Conservation (phyloP, 2,888 invertebrate species). For the Metopia argyrocephala region DNA sequence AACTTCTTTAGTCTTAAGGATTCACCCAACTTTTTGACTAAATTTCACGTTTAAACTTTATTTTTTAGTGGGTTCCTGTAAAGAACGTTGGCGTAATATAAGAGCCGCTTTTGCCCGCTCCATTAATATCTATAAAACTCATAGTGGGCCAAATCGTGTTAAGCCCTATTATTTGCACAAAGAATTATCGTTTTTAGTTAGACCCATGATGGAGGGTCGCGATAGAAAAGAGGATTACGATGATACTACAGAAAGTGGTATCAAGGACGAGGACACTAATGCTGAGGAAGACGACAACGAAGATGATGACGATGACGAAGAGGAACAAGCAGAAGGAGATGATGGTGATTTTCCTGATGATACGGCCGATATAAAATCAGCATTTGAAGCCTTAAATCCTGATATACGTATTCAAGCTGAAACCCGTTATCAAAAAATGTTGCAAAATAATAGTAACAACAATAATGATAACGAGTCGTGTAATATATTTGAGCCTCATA, state of each 20-base stretch:
- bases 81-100: slow-evolving; percentile 70
- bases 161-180: slow-evolving; percentile 74
- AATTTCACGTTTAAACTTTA: no score
- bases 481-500: slow-evolving; percentile 54
- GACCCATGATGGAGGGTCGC: slow-evolving; percentile 69
- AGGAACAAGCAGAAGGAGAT: slow-evolving; percentile 58
- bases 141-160: slow-evolving; percentile 70
- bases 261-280: slow-evolving; percentile 46
- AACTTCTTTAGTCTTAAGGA: no score
- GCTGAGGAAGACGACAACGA: slow-evolving; percentile 25
- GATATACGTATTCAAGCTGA: slow-evolving; percentile 54
- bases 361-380: slow-evolving; percentile 53
- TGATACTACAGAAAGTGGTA: slow-evolving; percentile 51
- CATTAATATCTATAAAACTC: slow-evolving; percentile 69
- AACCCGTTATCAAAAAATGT: slow-evolving; percentile 38
- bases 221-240: slow-evolving; percentile 64
- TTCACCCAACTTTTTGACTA: no score
- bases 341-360: slow-evolving; percentile 45
- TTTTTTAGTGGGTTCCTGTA: slow-evolving; percentile 68
- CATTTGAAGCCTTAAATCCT: slow-evolving; percentile 57
- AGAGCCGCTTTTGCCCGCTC: slow-evolving; percentile 70
- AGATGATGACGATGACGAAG: slow-evolving; percentile 53
- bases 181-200: slow-evolving; percentile 71
- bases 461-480: slow-evolving; percentile 49
- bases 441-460: slow-evolving; percentile 26